Base-by-base conservation (phyloP, 2,888 invertebrate species). In the Cotesia congregata region DNA sequence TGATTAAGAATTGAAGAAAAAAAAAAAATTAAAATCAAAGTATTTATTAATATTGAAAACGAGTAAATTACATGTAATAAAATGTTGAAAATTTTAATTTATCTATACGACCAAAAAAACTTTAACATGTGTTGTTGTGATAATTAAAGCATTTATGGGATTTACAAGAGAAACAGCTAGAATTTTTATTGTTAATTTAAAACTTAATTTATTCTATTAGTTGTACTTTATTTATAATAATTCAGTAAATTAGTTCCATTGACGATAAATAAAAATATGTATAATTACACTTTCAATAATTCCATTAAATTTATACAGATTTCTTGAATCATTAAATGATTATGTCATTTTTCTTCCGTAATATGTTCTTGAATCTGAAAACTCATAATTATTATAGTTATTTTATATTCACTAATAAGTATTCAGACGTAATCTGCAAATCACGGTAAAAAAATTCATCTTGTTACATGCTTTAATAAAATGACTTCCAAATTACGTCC, bases 1-100 rank as follows among this genome's bases (percentile, higher is more conserved):
- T 81, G 96, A 96, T 91, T 94, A 91, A 72, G 64, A 40, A 69
- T 64, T n/a, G n/a, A 69, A 71, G 68, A 70, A 17, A 41, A 60
- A 17, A 41, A 60, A 68, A 50, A 62, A 17, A 17, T 59, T 30
- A 12, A 67, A 12, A n/a, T 62, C 17, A 59, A 59, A 59, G 60
- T 15, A 62, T 15, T 62, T 20, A 62, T 62, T 50, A 50, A 12
- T 50, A 9, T 12, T 50, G 4, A 50, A 50, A 50, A 50, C 50
- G 7, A 50, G 50, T 50, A 50, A 9, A 50, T 9, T 50, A 50
- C 50, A 50, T 9, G 50, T 50, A 50, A 50, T 6, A 50, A 9
- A 50, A 50, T 12, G 12, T 50, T 50, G 12, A 12, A 12, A 4
- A 50, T 12, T 50, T 50, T 68, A 40, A 67, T 6, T n/a, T 20